These are phyloP conservation scores for Mesitornis unicolor DNA, from an alignment of 2,113 vertebrate genomes.

Conservation along the genomic window DNA sequence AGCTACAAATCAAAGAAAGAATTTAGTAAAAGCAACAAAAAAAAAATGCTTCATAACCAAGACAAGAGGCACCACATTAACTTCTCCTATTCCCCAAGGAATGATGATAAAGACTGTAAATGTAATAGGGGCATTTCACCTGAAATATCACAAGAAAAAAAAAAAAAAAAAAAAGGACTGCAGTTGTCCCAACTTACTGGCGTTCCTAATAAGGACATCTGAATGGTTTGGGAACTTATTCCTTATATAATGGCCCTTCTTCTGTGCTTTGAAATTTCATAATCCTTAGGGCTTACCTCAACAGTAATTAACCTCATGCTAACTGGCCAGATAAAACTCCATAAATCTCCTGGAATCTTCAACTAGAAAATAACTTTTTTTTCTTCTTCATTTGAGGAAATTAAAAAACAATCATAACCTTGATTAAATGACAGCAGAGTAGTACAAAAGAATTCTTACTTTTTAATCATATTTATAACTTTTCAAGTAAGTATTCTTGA, in stretches of 20 bases:
- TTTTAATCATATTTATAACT: background rate
- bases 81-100: background rate
- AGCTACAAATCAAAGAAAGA: conserved; percentile 44
- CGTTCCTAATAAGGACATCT: background rate
- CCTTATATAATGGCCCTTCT: background rate
- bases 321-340: background rate
- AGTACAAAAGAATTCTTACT: background rate
- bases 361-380: background rate
- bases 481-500: background rate
- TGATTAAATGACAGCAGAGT: background rate
- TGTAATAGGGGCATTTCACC: background rate
- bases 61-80: background rate
- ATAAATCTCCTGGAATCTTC: background rate
- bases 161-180: background rate
- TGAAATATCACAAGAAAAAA: background rate
- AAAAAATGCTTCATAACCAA: background rate
- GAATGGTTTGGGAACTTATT: background rate
- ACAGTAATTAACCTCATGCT: conserved; percentile 4
- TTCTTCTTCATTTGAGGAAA: background rate
- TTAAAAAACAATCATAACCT: background rate
- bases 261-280: background rate
- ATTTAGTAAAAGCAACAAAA: conserved; percentile 25
- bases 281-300: background rate
- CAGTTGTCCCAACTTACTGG: background rate
- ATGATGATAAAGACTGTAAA: background rate